Evolutionary conservation across 2,888 invertebrate species (phyloP), one percentile per base, ranked within the genome.

Genomic region (Nomada hirtipes): DNA sequence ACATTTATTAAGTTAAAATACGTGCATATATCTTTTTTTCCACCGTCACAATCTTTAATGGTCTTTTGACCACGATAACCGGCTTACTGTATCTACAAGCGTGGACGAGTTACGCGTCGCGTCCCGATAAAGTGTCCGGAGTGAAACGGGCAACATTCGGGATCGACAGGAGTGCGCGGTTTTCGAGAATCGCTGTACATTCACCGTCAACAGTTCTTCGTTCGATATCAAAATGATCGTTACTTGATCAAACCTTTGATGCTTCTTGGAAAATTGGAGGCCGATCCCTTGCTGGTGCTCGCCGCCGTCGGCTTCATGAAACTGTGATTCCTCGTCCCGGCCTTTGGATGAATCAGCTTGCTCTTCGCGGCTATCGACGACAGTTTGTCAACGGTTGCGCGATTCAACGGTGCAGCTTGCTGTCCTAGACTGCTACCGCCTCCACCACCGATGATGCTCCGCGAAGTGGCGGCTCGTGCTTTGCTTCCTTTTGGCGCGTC

Each of bases 281-380:
- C 91, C 29, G 93, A 94, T 86, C 95, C 96, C 92, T 97, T 97
- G 69, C 97, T 97, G 47, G 96, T 95, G 85, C 98, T 98, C 13
- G 98, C 96, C 42, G 98, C 96, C 0, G 98, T 98, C 0, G 98
- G 98, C 90, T 97, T 95, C 98, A 98, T 98, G 92, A 98, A 98
- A 81, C 97, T 93, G 79, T 93, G 93, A 82, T 87, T 90, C 42
- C 86, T 87, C 26, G 85, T 79, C 1, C 83, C 88, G 7, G 87
- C 81, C 60, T 91, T 89, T 11, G 93, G 92, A 60, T 93, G 93
- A 2, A 91, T 85, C 50, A 93, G 74, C 72, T 91, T 90, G 81
- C 91, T 92, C 65, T 90, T 91, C 20, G 85, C 50, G 2, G 69
- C 29, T 2, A 70, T 47, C 9, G 61, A 36, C 2, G 70, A 7